Evolutionary conservation across 2,113 vertebrate species (phyloP).

Genomic region (Aspidoscelis tigris): DNA sequence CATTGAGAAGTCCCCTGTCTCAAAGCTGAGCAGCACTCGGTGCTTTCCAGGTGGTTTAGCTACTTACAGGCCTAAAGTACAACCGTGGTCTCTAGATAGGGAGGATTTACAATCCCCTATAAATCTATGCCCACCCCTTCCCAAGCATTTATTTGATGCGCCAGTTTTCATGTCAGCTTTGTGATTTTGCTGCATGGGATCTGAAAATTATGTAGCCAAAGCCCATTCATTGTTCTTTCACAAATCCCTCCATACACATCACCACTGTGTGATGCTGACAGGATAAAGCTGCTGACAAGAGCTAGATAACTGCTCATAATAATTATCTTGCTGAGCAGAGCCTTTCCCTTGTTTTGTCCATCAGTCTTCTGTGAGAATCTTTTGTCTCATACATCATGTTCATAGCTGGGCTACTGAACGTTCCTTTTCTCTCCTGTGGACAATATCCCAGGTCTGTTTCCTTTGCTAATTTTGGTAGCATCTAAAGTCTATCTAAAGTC

Average conservation of each 20-base stretch:
- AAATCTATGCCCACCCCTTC: no score
- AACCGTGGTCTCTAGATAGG: not conserved
- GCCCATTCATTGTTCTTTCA: constrained; percentile 14
- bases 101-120: not conserved
- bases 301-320: constrained; percentile 17
- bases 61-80: not conserved
- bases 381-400: constrained; percentile 7
- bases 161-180: not conserved
- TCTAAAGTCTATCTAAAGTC: no score
- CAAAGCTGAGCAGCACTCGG: not conserved
- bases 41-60: not conserved
- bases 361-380: not conserved
- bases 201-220: constrained; percentile 6
- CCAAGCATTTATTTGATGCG: not conserved
- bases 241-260: constrained; percentile 22
- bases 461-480: not conserved
- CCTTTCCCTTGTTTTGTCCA: constrained; percentile 10
- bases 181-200: not conserved
- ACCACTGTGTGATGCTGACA: constrained; percentile 7
- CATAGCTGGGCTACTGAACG: not conserved
- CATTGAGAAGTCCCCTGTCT: no score
- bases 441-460: not conserved
- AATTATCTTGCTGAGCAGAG: constrained; percentile 41
- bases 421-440: not conserved
- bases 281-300: constrained; percentile 23